Percentiles rank a stretch among this genome's conserved stretches.
phyloP scores from a whole-genome alignment of 1,140 invertebrate genomes.

The Manduca sexta region DNA sequence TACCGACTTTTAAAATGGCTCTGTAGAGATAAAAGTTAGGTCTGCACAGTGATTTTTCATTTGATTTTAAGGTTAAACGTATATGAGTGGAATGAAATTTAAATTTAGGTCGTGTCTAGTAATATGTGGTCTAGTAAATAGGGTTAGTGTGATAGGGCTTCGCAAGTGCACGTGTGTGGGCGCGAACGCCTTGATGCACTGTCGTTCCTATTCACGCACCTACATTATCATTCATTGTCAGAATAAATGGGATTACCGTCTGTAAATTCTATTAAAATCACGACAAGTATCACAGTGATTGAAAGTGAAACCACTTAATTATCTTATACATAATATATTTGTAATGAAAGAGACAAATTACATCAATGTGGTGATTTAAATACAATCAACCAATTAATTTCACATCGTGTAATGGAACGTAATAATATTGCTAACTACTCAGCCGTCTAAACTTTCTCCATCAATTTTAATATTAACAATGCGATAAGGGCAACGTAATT shows the following conservation, averaged over 20 bases:
- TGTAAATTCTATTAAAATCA: slow-evolving; percentile 2
- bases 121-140: slow-evolving; percentile 33
- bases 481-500: background rate
- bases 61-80: background rate
- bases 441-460: slow-evolving; percentile 25
- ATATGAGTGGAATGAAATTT: slow-evolving; percentile 15
- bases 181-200: slow-evolving; percentile 21
- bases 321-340: too few relatives aligned
- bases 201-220: slow-evolving; percentile 33
- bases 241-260: slow-evolving; percentile 11
- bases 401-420: slow-evolving; percentile 10
- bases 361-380: slow-evolving; percentile 14
- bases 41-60: too few relatives aligned
- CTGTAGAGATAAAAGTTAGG: too few relatives aligned
- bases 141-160: slow-evolving; percentile 44
- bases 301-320: background rate
- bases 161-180: slow-evolving; percentile 27
- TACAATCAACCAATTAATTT: slow-evolving; percentile 30
- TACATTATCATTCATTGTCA: slow-evolving; percentile 11
- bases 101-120: slow-evolving; percentile 25
- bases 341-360: slow-evolving; percentile 5
- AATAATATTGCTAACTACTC: slow-evolving; percentile 10
- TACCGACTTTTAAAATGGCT: too few relatives aligned
- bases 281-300: background rate
- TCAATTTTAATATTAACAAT: slow-evolving; percentile 11